Base-by-base conservation (phyloP, 2,797 vertebrate genomes). In the Sternarchorhynchus goeldii region DNA sequence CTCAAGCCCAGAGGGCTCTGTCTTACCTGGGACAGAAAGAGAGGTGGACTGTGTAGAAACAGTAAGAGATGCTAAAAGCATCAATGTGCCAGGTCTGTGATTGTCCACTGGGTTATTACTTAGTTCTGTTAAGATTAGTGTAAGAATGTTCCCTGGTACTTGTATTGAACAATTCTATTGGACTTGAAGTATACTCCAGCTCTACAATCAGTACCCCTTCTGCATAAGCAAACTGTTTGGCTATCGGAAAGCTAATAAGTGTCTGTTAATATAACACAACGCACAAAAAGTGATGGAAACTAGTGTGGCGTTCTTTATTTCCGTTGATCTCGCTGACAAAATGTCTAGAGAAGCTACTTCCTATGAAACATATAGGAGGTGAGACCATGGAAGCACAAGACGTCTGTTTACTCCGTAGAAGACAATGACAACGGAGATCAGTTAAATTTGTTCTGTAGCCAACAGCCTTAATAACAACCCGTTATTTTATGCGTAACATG, bases 361-460 rank as follows among this genome's bases (percentile, higher is more conserved):
- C 10, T 39, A 57, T 68, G 56, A 17, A 62, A 71, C 67, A 65
- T 79, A 75, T 56, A 79, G 41, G 56, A 71, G 20, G 63, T 62
- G 6, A 21, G 7, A 60, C 6, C 29, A 4, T 2, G n/a, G 6
- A 20, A 18, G 3, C 17, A 31, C 14, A 25, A 39, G 55, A 25
- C 25, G 62, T 21, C 41, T 32, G 32, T 16, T 12, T 7, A 16
- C 41, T 18, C 45, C 3, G 6, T 6, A 55, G 6, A 16, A 0
- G 2, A 0, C 58, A 63, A 1, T 6, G 3, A 17, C 36, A 25
- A 18, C 6, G 31, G n/a, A 73, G 10, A 58, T 45, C 39, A 41
- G n/a, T 41, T 1, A 2, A 20, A 3, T 4, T 31, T 39, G 34
- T 45, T 8, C 10, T 45, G 41, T 45, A 45, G 41, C 41, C 10